Percentiles rank a stretch among this genome's conserved stretches.
These are phyloP conservation scores for Uria lomvia DNA, from an alignment of 2,113 vertebrate genomes.

Conservation along the genomic window DNA sequence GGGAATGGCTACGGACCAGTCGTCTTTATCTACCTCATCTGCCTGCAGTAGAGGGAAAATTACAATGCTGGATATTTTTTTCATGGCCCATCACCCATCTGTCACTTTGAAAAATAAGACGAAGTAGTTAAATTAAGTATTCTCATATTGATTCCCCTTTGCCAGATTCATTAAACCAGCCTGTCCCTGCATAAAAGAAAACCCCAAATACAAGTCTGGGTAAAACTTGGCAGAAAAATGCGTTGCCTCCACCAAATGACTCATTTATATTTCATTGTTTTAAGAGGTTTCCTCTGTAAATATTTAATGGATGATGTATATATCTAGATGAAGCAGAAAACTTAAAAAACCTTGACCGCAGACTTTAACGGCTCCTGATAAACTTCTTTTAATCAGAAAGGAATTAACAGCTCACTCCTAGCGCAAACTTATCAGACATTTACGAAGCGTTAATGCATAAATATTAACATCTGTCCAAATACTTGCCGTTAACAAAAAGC, in stretches of 20 bases:
- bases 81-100: background rate
- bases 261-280: conserved; percentile 54
- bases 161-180: background rate
- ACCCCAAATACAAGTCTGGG: background rate
- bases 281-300: conserved; percentile 29
- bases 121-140: conserved; percentile 5
- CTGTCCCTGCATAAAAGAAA: background rate
- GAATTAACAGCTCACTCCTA: background rate
- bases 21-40: background rate
- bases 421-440: background rate
- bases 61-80: background rate
- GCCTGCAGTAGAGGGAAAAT: background rate
- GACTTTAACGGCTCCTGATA: background rate
- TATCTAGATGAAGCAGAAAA: background rate
- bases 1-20: background rate
- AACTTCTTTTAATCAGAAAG: background rate
- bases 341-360: background rate
- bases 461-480: background rate
- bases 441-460: background rate
- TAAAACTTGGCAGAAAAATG: conserved; percentile 5
- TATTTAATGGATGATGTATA: conserved; percentile 11
- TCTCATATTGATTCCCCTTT: background rate
- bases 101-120: conserved; percentile 19
- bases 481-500: background rate
- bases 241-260: background rate